Evolutionary conservation across 1,140 invertebrate genomes (phyloP), one percentile per base, ranked within the genome.

Genomic region (Pseudomyrmex flavicornis): DNA sequence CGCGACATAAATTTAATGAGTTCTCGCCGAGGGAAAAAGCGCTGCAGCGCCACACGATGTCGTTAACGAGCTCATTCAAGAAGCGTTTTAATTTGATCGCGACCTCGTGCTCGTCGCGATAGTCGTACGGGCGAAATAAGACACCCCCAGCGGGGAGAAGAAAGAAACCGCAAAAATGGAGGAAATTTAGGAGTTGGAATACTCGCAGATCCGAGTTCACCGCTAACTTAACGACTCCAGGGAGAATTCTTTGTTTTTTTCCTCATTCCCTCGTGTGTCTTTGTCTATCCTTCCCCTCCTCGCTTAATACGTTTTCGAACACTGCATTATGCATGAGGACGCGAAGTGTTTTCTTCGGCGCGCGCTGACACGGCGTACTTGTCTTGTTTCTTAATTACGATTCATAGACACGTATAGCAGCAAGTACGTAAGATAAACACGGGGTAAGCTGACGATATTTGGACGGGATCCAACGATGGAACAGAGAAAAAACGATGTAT

Each of bases 21-120:
- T 88, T 35, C 86, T 87, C 74, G 63, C 76, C 46, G 62, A 83
- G 82, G 82, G 88, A 35, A 35, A 5, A 35, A 35, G 35, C 35
- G 35, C 35, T 35, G 83, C 85, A 82, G 84, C 69, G 61, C 85
- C 70, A 58, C 35, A 7, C 63, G 65, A 80, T 73, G 83, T 85
- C 83, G 86, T 87, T 91, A 91, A 91, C 85, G 90, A 90, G 80
- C 83, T 83, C 87, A 91, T 91, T 91, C 91, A 91, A 63, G 58
- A 72, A 89, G 77, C 77, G 79, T 89, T 90, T 90, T 89, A 90
- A 89, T 90, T 88, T 85, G 83, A 89, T 88, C 69, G 69, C 69
- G 70, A 80, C 63, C 66, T 44, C 35, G 69, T 52, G 79, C n/a
- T 61, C 54, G 66, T 66, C 65, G 70, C 44, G 76, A 52, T 69